Percentiles rank a stretch among this genome's conserved stretches.
These are phyloP conservation scores for Drosophila dives DNA, from an alignment of 2,888 invertebrate genomes.

Conservation along the genomic window DNA sequence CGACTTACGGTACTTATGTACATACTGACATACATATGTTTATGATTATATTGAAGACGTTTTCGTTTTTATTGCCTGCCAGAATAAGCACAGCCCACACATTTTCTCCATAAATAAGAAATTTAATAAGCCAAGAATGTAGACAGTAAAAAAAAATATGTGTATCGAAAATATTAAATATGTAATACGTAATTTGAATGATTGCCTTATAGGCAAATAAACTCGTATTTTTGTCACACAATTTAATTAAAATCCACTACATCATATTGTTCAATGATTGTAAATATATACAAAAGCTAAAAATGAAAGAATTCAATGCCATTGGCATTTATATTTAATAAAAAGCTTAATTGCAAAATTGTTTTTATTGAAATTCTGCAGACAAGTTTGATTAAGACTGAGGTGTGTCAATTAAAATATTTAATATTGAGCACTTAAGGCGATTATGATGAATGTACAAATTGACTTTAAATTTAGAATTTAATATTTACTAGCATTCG, in stretches of 20 bases:
- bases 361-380: not conserved
- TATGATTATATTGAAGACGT: conserved; percentile 25
- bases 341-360: not conserved
- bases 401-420: not conserved
- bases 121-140: conserved; percentile 72
- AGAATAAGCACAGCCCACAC: conserved; percentile 51
- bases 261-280: not conserved
- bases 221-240: not conserved
- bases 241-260: not conserved
- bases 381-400: not conserved
- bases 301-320: not conserved
- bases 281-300: too few relatives aligned
- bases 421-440: not conserved
- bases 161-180: conserved; percentile 2
- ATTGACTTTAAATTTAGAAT: not conserved
- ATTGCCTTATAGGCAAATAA: not conserved
- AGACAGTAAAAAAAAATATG: conserved; percentile 13
- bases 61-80: conserved; percentile 37
- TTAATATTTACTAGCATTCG: not conserved
- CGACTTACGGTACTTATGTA: conserved; percentile 43
- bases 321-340: not conserved
- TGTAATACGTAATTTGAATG: not conserved
- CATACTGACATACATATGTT: conserved; percentile 14
- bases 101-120: conserved; percentile 62
- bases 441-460: not conserved